Conservation (phyloP, 92 coral and sea anemone species). For the Pocillopora grandis region DNA sequence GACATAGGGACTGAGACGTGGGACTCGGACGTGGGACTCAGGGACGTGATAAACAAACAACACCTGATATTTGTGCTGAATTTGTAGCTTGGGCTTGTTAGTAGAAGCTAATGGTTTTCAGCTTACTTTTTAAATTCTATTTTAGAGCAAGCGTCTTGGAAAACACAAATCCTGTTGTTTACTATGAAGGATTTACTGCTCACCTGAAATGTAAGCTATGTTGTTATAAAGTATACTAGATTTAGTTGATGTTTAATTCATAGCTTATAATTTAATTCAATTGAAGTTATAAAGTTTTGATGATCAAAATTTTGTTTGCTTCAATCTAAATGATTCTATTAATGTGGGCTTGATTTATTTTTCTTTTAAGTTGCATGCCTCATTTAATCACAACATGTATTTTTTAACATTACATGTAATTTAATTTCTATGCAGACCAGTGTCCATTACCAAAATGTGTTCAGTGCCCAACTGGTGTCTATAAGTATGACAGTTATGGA, state of each 20-base stretch:
- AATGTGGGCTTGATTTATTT: no score
- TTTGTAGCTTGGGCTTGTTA: no score
- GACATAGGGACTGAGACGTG: no score
- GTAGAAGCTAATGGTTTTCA: no score
- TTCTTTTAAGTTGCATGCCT: no score
- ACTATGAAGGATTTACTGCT: conserved; percentile 13
- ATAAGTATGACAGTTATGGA: conserved; percentile 27
- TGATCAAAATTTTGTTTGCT: no score
- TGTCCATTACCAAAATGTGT: neutral
- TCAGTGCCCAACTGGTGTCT: conserved; percentile 4
- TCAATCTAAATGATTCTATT: no score
- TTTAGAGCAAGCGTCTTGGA: conserved; percentile 7
- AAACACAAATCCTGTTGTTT: conserved; percentile 4
- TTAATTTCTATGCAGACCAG: neutral
- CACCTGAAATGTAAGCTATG: conserved; percentile 8
- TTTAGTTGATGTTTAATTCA: neutral
- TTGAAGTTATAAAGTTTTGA: no score
- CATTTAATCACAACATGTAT: neutral
- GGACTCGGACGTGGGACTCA: no score
- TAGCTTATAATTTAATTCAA: neutral
- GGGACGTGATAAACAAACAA: no score
- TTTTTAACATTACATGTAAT: neutral
- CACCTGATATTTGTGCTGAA: no score
- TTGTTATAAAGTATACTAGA: neutral
- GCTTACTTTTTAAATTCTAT: neutral